Evolutionary conservation across 1,140 invertebrate genomes (phyloP).

Genomic region (Listronotus bonariensis): DNA sequence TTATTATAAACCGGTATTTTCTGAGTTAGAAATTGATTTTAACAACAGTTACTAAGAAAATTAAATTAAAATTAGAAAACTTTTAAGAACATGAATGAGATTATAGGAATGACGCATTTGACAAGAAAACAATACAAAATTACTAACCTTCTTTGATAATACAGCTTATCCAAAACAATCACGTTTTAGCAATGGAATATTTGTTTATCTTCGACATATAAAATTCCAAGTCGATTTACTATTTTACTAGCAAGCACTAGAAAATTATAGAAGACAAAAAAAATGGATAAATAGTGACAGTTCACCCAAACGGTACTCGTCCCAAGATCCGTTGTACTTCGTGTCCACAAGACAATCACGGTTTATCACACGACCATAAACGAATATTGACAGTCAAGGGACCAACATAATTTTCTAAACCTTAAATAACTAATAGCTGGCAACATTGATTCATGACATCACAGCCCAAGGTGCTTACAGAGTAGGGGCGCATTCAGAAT

Average conservation of each 20-base stretch:
- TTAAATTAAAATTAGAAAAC: slow-evolving; percentile 7
- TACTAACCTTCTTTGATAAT: slow-evolving; percentile 24
- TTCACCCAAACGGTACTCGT: slow-evolving; percentile 5
- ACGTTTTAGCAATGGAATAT: slow-evolving; percentile 1
- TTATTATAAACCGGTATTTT: not conserved
- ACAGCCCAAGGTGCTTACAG: too few species aligned
- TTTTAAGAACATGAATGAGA: slow-evolving; percentile 26
- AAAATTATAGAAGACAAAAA: slow-evolving; percentile 1
- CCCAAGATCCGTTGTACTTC: not conserved
- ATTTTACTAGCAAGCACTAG: not conserved
- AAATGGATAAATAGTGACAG: not conserved
- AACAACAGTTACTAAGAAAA: not conserved
- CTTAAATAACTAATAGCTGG: too few species aligned
- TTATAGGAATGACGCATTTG: slow-evolving; percentile 36
- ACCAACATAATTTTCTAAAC: too few species aligned
- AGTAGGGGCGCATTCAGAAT: too few species aligned
- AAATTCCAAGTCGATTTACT: not conserved
- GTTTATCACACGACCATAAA: not conserved
- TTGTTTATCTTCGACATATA: slow-evolving; percentile 8
- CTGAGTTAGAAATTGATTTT: slow-evolving; percentile 3
- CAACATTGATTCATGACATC: too few species aligned
- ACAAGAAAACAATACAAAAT: slow-evolving; percentile 32
- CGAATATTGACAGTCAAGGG: not conserved
- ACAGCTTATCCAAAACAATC: not conserved
- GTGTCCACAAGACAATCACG: not conserved